Conservation (phyloP, 2,888 invertebrate genomes). For the Eristalis pertinax region DNA sequence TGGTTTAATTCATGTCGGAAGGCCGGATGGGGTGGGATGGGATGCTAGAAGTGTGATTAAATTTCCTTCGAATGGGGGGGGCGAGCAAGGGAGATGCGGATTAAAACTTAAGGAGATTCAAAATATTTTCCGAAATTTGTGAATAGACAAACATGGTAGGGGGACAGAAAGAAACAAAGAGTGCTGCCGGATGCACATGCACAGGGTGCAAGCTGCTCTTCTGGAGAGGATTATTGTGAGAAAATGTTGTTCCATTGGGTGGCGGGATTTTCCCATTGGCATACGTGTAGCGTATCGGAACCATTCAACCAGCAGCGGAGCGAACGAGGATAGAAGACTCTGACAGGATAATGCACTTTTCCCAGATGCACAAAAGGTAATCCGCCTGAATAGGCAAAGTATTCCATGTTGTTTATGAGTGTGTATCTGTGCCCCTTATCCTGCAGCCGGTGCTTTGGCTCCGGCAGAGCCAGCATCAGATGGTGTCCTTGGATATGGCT, state of each 20-base stretch:
- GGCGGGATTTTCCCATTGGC: conserved; percentile 27
- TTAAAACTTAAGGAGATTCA: not conserved
- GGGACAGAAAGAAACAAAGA: not conserved
- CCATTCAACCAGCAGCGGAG: conserved; percentile 48
- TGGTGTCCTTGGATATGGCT: conserved; percentile 27
- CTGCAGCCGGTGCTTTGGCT: not conserved
- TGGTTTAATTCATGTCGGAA: not conserved
- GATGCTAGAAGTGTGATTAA: not conserved
- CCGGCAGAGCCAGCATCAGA: not conserved
- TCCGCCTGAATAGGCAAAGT: conserved; percentile 62
- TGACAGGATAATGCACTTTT: conserved; percentile 64
- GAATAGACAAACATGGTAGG: not conserved
- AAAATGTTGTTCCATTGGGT: conserved; percentile 11
- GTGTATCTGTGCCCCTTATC: conserved; percentile 10
- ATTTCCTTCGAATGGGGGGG: not conserved
- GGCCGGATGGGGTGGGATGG: no score
- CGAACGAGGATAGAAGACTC: conserved; percentile 22
- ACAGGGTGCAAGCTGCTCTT: not conserved
- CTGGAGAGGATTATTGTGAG: conserved; percentile 11
- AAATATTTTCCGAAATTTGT: not conserved
- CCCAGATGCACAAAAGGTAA: conserved; percentile 60
- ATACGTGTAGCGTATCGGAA: conserved; percentile 24
- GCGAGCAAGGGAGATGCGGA: not conserved
- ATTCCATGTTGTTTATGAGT: conserved; percentile 27
- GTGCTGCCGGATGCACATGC: not conserved